Base-by-base conservation (phyloP, 2,888 invertebrate genomes). In the Phaonia tiefii region DNA sequence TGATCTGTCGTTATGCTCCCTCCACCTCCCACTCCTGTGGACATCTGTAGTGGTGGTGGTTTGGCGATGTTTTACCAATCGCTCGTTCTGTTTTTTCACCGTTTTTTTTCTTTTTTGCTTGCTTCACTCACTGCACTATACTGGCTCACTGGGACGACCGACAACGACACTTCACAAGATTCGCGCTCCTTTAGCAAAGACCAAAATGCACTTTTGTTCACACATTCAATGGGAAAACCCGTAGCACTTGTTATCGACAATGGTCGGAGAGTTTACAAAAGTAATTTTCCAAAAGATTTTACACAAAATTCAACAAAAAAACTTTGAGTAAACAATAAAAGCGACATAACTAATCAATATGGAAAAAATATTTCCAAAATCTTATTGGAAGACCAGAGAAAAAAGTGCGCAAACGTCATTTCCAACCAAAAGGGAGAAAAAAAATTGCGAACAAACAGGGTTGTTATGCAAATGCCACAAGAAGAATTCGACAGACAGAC, bases 321-420 rank as follows among this genome's bases (percentile, higher is more conserved):
- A 78, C 75, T 78, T 78, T 86, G 89, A 87, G 88, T 89, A 89
- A 89, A 89, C 88, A 89, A 89, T 89, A 88, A 89, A 89, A 89
- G 87, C 88, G 89, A 89, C 89, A 89, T 89, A 89, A 89, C 89
- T 89, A 89, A 89, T 89, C 88, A 89, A 89, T 89, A 89, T 89
- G 89, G 89, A 89, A 89, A 88, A 86, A 88, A 89, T 81, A 87
- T 86, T 89, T 87, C 88, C 87, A 87, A 85, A 81, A 83, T 77
- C 72, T 83, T 58, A 67, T 83, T 84, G 84, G 84, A 84, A 84
- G 65, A 75, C 75, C 31, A 31, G 51, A 82, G 80, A 80, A 84
- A 77, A 80, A 79, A 82, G 81, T 84, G 84, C 84, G 84, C 83
- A 83, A 82, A 84, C 83, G 82, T 84, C 81, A 74, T 72, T 84